Base-by-base conservation (phyloP, 2,888 invertebrate species). In the Flexamia atlantica region DNA sequence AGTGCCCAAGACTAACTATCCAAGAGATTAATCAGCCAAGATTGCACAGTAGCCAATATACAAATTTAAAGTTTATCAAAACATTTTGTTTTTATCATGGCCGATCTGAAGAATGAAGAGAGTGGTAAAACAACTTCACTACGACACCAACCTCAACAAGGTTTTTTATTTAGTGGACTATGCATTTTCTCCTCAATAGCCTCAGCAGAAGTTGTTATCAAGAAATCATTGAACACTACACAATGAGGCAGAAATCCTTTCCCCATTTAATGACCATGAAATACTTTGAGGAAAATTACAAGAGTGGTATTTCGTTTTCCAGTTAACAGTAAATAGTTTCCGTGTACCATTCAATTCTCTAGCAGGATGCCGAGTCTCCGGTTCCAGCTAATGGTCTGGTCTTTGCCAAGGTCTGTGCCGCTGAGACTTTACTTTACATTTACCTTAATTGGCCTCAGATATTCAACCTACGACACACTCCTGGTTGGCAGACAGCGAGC, bases 381-480 rank as follows among this genome's bases (percentile, higher is more conserved):
- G 7, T 17, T 23, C 23, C 64, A 28, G 28, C 30, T 64, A 64
- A 64, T 64, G 64, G 64, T 64, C 28, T 64, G 14, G 64, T 64
- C 64, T 64, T 64, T 64, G 64, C 64, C 64, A 28, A 64, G 28
- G 64, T 14, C 12, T 28, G 25, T 9, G 20, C 64, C 25, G 64
- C 64, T 64, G 28, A 30, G n/a, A 17, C 30, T 64, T 30, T 25
- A 14, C 14, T 28, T 30, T 14, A 64, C 64, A 64, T 64, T 64
- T 64, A 64, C 64, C 64, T 64, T 64, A 64, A 64, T 64, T 28
- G 64, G 64, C n/a, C 64, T 28, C 28, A 64, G 64, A 64, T 28
- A 64, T 30, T 30, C 14, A 64, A 64, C 10, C 28, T 14, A 5
- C 25, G 17, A 14, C 30, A 28, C 14, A 28, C 4, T 20, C 53